Base-by-base conservation (phyloP, 2,797 vertebrate genomes). In the Lacerta viridis region DNA sequence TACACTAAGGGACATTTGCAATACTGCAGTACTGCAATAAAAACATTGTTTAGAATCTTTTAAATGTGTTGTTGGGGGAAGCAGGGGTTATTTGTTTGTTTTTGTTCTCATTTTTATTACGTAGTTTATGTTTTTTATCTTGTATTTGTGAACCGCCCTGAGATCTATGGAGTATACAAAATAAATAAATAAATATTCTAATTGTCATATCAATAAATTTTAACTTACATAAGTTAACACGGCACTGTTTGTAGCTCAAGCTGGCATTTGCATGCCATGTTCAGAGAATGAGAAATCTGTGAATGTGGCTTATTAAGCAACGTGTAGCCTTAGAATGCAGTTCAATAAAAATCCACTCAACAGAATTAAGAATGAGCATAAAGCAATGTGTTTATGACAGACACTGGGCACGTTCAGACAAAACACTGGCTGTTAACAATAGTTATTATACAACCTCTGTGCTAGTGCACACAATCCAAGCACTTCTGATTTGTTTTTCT, bases 281-380 rank as follows among this genome's bases (percentile, higher is more conserved):
- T 61, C 39, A 33, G 29, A 74, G 33, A 78, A 72, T 15, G 20
- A 36, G 18, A 71, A 80, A 10, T 41, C 25, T 81, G 29, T 43
- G 59, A n/a, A 15, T 8, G 5, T 74, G 18, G 20, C 3, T 8
- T 79, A 46, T 29, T 83, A 61, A 8, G 15, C 27, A 41, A 29
- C 27, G 71, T 20, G 29, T 64, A 66, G 13, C 33, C 23, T 5
- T 17, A 41, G 7, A 11, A 25, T 46, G 33, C 84, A 33, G 8
- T 15, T 80, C 13, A 39, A 61, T 59, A 77, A 85, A 55, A 43
- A 76, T 76, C 17, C 20, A 66, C 61, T 8, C 6, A 69, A n/a
- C 3, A 85, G 33, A 68, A 87, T 87, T 89, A 88, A 50, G 6
- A 27, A 36, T 43, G 59, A 74, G 41, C 50, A 90, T 20, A 50